These are phyloP conservation scores for Cryptus viduatorius DNA, from an alignment of 2,888 invertebrate genomes.

Conservation along the genomic window DNA sequence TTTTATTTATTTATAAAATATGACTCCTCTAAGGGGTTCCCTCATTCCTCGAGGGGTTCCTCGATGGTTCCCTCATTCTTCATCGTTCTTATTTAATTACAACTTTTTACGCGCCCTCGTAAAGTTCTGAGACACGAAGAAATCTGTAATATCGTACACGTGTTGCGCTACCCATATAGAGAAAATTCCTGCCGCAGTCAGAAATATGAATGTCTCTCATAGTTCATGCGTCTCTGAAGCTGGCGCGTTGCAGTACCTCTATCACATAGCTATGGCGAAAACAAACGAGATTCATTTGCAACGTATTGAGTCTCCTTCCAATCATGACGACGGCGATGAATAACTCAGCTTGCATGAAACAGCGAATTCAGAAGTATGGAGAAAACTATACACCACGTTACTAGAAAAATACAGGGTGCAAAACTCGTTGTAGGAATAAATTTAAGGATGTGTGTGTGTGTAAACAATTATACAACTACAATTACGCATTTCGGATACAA, in stretches of 20 bases:
- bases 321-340: slow-evolving; percentile 26
- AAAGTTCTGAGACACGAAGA: slow-evolving; percentile 5
- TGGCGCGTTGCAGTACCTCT: not conserved
- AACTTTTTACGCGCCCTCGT: slow-evolving; percentile 15
- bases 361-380: slow-evolving; percentile 23
- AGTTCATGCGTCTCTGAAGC: not conserved
- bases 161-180: slow-evolving; percentile 4
- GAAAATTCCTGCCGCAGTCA: not conserved
- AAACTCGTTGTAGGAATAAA: not conserved
- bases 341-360: slow-evolving; percentile 26
- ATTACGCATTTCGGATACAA: not conserved
- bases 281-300: slow-evolving; percentile 38
- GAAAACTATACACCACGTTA: slow-evolving; percentile 19
- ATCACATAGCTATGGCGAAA: not conserved
- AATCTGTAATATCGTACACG: not conserved
- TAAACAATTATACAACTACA: not conserved
- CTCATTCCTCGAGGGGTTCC: slow-evolving; percentile 7
- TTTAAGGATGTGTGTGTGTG: not conserved
- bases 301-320: not conserved
- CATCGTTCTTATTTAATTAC: slow-evolving; percentile 38
- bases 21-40: slow-evolving; percentile 8
- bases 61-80: slow-evolving; percentile 14
- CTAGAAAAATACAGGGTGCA: not conserved
- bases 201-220: not conserved
- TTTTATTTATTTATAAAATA: too few species aligned